Percentiles rank a stretch among this genome's conserved stretches.
Evolutionary conservation across 2,113 vertebrate genomes (phyloP).

Genomic region (Condylura cristata): DNA sequence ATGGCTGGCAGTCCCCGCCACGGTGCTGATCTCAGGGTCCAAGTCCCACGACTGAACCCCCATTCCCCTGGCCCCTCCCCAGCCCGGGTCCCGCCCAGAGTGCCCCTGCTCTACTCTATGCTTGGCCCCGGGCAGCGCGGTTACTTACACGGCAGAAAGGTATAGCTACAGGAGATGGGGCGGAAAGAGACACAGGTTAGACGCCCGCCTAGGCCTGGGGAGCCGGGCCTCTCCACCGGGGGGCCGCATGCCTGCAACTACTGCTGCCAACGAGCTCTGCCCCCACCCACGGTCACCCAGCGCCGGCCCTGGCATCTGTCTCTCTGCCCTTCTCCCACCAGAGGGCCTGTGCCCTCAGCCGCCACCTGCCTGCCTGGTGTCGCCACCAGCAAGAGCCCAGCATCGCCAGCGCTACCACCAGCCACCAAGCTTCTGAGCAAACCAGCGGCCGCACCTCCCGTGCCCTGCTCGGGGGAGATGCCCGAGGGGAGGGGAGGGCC

Average conservation of each 20-base stretch:
- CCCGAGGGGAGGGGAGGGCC: neutral
- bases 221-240: neutral
- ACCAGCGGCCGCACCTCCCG: neutral
- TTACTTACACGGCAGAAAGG: constrained; percentile 98
- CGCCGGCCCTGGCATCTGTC: neutral
- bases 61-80: neutral
- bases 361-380: neutral
- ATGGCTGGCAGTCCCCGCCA: neutral
- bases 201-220: constrained; percentile 50
- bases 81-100: constrained; percentile 54
- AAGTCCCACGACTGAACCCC: neutral
- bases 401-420: constrained; percentile 58
- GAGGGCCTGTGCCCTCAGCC: neutral
- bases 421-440: constrained; percentile 71
- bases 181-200: constrained; percentile 87
- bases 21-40: neutral
- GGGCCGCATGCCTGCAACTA: constrained; percentile 51
- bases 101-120: constrained; percentile 77
- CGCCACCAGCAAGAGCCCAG: constrained; percentile 55
- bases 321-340: neutral
- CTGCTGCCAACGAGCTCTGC: constrained; percentile 55
- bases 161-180: constrained; percentile 92
- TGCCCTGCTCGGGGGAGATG: neutral
- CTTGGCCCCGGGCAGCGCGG: constrained; percentile 75
- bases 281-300: constrained; percentile 10